These are phyloP conservation scores for Matsumurasca onukii DNA, from an alignment of 1,140 invertebrate species.

Conservation along the genomic window DNA sequence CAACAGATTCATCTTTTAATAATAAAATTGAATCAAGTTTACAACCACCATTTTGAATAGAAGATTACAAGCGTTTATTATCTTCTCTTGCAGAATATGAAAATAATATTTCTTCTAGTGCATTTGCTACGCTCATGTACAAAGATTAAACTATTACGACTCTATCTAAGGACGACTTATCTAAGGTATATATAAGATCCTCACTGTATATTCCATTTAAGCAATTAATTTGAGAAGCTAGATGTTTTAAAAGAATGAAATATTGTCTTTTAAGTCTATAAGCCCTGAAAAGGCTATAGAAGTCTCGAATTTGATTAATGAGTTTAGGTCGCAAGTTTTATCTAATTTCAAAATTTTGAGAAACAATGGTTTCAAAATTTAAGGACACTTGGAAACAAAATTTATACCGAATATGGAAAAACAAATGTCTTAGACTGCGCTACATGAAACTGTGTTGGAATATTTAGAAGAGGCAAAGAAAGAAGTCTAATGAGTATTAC, in stretches of 20 bases:
- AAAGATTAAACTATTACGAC: constrained; percentile 6
- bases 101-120: constrained; percentile 6
- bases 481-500: constrained; percentile 6
- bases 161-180: too few species aligned
- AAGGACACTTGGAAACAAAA: constrained; percentile 5
- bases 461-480: constrained; percentile 6
- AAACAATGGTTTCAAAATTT: constrained; percentile 6
- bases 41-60: not conserved
- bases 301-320: constrained; percentile 6
- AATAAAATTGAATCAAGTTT: constrained; percentile 7
- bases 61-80: constrained; percentile 6
- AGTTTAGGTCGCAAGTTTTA: constrained; percentile 2
- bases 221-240: constrained; percentile 2
- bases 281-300: constrained; percentile 5
- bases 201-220: constrained; percentile 2
- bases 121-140: constrained; percentile 5
- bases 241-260: constrained; percentile 6
- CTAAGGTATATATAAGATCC: constrained; percentile 6
- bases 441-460: constrained; percentile 5
- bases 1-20: constrained; percentile 6
- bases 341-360: constrained; percentile 6
- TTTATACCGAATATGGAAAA: constrained; percentile 6
- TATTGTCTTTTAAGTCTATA: constrained; percentile 6
- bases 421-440: constrained; percentile 1
- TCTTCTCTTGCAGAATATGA: constrained; percentile 5